Evolutionary conservation across 2,797 vertebrate species (phyloP).

Genomic region (Mastacembelus armatus): DNA sequence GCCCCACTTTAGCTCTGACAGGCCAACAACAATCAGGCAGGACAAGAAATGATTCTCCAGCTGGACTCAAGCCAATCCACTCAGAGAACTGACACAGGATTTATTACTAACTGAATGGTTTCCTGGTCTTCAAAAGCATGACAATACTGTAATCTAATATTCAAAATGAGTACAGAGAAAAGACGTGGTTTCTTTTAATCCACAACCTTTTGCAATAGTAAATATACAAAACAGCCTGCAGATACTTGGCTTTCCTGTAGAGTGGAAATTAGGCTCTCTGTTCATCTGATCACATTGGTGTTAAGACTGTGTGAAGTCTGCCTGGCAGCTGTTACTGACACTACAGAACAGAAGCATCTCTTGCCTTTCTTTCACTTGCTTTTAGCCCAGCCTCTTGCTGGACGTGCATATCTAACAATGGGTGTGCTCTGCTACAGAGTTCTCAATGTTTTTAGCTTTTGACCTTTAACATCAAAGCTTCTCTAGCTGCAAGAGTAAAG

Average conservation of each 20-base stretch:
- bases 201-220: neutral
- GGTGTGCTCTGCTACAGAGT: neutral
- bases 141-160: neutral
- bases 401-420: conserved; percentile 13
- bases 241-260: neutral
- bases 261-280: conserved; percentile 13
- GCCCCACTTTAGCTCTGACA: conserved; percentile 47
- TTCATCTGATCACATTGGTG: conserved; percentile 44
- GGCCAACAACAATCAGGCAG: conserved; percentile 38
- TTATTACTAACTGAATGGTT: conserved; percentile 36
- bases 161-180: neutral
- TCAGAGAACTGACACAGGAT: conserved; percentile 21
- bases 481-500: neutral
- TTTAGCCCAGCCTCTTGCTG: conserved; percentile 1
- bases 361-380: conserved; percentile 8
- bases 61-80: conserved; percentile 18
- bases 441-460: neutral
- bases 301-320: conserved; percentile 36
- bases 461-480: conserved; percentile 2
- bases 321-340: conserved; percentile 63
- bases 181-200: neutral
- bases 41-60: conserved; percentile 29
- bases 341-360: conserved; percentile 43
- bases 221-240: conserved; percentile 2
- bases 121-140: conserved; percentile 8